These are phyloP conservation scores for Epicauta chinensis DNA, from an alignment of 1,140 invertebrate genomes.

Conservation along the genomic window DNA sequence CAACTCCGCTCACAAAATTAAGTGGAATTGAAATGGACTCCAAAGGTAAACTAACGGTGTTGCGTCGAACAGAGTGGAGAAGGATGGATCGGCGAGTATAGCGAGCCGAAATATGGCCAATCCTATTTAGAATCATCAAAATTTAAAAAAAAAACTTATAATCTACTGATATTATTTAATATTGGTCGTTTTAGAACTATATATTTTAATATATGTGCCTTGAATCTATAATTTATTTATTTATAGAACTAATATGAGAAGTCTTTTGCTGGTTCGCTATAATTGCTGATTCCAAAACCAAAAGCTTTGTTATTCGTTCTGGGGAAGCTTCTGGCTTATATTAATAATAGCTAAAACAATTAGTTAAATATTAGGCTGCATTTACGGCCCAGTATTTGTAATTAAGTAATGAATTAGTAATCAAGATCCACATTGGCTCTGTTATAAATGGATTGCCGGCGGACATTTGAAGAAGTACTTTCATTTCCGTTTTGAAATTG, in stretches of 20 bases:
- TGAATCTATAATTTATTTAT: too few relatives aligned
- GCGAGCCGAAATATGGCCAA: not conserved
- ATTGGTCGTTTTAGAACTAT: too few relatives aligned
- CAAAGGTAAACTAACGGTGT: constrained; percentile 38
- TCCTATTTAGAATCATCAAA: not conserved
- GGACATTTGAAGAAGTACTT: constrained; percentile 13
- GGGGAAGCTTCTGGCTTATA: constrained; percentile 27
- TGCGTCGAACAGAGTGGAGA: constrained; percentile 3
- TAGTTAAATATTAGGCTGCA: constrained; percentile 41
- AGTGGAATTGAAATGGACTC: constrained; percentile 46
- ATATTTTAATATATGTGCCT: too few relatives aligned
- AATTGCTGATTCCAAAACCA: not conserved
- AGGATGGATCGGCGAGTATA: constrained; percentile 3
- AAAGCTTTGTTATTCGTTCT: constrained; percentile 10
- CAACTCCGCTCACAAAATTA: constrained; percentile 44
- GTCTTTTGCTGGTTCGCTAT: not conserved
- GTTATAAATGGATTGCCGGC: too few relatives aligned
- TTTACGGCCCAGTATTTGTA: constrained; percentile 30
- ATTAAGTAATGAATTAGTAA: constrained; percentile 20
- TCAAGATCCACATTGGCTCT: constrained; percentile 6
- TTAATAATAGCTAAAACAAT: constrained; percentile 41
- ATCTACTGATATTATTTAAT: too few relatives aligned
- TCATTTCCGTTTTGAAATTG: not conserved
- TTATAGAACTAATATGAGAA: too few relatives aligned
- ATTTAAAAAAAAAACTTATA: too few relatives aligned